Evolutionary conservation across 1,140 invertebrate species (phyloP).

Genomic region (Argopecten irradians): DNA sequence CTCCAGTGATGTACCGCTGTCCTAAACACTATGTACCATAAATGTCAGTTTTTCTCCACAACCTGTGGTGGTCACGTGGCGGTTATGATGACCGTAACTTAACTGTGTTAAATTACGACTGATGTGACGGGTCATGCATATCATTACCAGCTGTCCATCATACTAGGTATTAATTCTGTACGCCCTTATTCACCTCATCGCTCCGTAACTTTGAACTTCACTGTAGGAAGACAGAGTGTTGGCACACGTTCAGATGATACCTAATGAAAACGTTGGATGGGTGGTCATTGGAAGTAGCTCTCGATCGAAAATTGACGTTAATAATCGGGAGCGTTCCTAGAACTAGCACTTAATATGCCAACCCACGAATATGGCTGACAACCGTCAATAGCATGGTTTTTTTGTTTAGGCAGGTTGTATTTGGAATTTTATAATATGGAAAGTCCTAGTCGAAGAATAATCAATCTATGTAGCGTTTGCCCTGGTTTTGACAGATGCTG

Average conservation of each 20-base stretch:
- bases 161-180: neutral
- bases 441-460: too few relatives aligned
- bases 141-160: constrained; percentile 12
- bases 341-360: too few relatives aligned
- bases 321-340: too few relatives aligned
- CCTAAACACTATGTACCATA: neutral
- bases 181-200: neutral
- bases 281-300: too few relatives aligned
- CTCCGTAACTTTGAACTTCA: neutral
- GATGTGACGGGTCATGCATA: neutral
- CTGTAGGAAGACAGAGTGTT: neutral
- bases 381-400: too few relatives aligned
- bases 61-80: neutral
- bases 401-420: too few relatives aligned
- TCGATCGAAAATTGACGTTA: too few relatives aligned
- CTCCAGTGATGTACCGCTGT: neutral
- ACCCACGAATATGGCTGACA: too few relatives aligned
- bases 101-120: neutral
- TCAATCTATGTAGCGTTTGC: too few relatives aligned
- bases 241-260: neutral
- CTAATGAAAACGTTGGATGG: too few relatives aligned
- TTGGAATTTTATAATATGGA: too few relatives aligned
- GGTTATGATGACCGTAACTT: neutral
- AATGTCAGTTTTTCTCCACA: neutral
- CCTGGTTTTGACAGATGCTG: too few relatives aligned